These are phyloP conservation scores for Chionoecetes opilio DNA, from an alignment of 1,140 invertebrate genomes.

Conservation along the genomic window DNA sequence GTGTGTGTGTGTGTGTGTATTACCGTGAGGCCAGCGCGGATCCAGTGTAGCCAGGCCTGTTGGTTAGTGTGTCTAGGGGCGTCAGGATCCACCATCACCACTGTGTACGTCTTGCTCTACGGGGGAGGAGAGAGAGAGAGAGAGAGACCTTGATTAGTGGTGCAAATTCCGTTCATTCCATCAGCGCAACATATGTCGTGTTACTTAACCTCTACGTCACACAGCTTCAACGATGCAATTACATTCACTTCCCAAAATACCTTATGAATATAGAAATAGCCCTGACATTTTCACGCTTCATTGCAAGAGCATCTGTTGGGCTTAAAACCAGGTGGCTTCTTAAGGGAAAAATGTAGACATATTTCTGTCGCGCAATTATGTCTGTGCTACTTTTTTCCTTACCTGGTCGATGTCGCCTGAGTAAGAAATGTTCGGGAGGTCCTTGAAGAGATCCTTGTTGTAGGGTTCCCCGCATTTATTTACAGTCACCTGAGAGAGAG, in stretches of 20 bases:
- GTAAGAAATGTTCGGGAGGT: neutral
- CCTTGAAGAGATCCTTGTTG: neutral
- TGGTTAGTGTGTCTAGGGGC: neutral
- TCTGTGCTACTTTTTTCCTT: neutral
- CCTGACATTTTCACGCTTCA: neutral
- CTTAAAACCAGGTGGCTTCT: neutral
- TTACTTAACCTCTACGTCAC: too few relatives aligned
- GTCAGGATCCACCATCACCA: slow-evolving; percentile 38
- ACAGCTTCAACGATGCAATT: neutral
- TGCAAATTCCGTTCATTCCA: neutral
- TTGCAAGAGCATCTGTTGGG: neutral
- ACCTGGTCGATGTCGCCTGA: neutral
- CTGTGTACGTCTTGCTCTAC: slow-evolving; percentile 32
- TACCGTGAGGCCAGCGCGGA: neutral
- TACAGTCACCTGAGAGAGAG: neutral
- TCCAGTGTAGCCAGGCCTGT: slow-evolving; percentile 12
- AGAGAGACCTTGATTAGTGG: neutral
- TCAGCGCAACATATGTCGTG: neutral
- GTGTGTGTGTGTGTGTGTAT: slow-evolving; percentile 40
- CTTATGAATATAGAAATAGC: too few relatives aligned
- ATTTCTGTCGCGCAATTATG: too few relatives aligned
- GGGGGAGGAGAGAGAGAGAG: slow-evolving; percentile 57
- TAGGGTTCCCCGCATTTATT: neutral
- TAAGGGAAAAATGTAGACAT: neutral
- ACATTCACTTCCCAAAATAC: neutral